A percentile compares a stretch with the other conserved stretches of the same genome.
These are phyloP conservation scores for Callimorpha dominula DNA, from an alignment of 2,888 invertebrate species.

Conservation along the genomic window DNA sequence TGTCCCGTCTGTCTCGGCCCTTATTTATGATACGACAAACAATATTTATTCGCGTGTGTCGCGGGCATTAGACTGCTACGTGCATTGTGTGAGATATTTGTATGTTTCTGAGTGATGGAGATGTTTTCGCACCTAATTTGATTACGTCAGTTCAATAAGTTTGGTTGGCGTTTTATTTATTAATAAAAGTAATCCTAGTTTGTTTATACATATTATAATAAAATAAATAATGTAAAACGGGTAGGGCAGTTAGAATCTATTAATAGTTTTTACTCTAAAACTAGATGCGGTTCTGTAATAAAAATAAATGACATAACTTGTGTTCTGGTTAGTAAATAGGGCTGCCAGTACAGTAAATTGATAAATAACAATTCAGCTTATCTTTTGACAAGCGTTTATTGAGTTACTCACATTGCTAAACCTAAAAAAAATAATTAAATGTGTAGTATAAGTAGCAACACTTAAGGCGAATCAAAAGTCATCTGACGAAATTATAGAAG, in stretches of 20 bases:
- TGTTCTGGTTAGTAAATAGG: too few species aligned
- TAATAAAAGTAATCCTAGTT: neutral
- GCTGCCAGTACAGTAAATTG: too few species aligned
- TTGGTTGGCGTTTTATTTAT: slow-evolving; percentile 1
- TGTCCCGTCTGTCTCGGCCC: slow-evolving; percentile 82
- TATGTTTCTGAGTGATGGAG: slow-evolving; percentile 15
- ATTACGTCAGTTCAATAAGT: slow-evolving; percentile 7
- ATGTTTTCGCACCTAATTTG: slow-evolving; percentile 23
- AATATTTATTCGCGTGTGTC: slow-evolving; percentile 73
- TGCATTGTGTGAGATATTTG: slow-evolving; percentile 37
- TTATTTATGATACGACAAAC: slow-evolving; percentile 84
- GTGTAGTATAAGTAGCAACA: too few species aligned
- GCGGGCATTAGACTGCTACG: slow-evolving; percentile 47
- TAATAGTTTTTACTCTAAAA: neutral
- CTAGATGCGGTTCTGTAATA: neutral
- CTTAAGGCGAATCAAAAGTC: too few species aligned
- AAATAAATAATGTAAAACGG: neutral
- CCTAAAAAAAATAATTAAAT: too few species aligned
- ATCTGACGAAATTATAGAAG: too few species aligned
- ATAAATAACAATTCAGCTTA: too few species aligned
- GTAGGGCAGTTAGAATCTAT: neutral
- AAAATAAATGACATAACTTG: neutral
- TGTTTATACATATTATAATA: neutral
- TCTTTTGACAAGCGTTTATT: too few species aligned
- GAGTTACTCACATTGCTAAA: too few species aligned